phyloP scores from a whole-genome alignment of 2,113 vertebrate species.

The Carettochelys insculpta region DNA sequence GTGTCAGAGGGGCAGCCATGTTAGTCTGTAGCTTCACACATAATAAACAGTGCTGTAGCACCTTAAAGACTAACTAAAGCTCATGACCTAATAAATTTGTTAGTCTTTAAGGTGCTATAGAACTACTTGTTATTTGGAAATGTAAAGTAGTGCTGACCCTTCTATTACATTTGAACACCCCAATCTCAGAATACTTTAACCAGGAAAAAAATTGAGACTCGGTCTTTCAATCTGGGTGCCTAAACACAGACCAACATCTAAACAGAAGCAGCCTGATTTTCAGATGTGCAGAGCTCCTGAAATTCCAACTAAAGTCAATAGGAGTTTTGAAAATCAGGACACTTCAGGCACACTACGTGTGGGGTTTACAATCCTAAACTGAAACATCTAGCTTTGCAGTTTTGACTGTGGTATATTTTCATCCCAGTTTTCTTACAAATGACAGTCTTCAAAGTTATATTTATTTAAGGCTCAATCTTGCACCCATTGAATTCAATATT shows the following conservation, averaged over 20 bases:
- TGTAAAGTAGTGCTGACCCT: neutral
- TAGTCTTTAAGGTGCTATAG: no score
- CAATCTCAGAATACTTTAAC: neutral
- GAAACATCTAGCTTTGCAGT: neutral
- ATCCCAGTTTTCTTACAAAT: neutral
- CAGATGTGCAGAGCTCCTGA: neutral
- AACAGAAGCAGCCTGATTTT: neutral
- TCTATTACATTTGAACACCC: neutral
- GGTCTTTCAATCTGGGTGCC: neutral
- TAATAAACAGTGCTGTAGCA: no score
- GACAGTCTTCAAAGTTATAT: neutral
- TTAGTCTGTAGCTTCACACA: no score
- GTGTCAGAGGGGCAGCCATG: no score
- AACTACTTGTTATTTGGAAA: no score
- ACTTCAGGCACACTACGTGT: neutral
- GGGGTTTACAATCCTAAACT: neutral
- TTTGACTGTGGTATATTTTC: neutral
- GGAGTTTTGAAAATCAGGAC: neutral
- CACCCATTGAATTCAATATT: neutral
- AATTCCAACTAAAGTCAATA: neutral
- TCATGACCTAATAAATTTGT: no score
- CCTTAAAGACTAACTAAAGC: no score
- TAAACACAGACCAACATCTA: neutral
- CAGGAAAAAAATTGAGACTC: neutral
- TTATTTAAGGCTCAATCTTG: neutral